phyloP scores from a whole-genome alignment of 2,888 invertebrate species.

The Malthinus flaveolus region DNA sequence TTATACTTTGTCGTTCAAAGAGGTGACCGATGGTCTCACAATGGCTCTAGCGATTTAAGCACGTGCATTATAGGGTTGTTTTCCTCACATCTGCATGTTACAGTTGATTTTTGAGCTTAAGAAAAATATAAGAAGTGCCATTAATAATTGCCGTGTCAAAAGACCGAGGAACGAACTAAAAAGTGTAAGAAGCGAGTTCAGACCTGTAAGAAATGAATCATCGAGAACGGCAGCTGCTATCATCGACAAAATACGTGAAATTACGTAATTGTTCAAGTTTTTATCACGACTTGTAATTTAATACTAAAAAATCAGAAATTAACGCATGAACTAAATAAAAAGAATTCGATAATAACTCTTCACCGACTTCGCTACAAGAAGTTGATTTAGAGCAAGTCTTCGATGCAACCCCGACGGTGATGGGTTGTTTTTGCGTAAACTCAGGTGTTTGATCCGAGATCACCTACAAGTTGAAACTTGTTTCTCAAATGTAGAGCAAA shows the following conservation, averaged over 20 bases:
- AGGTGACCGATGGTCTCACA: constrained; percentile 16
- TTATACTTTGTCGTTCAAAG: constrained; percentile 11
- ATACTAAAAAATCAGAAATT: constrained; percentile 2
- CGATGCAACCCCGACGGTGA: too few species aligned
- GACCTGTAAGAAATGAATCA: constrained; percentile 17
- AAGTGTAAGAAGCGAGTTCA: constrained; percentile 13
- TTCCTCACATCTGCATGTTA: not conserved
- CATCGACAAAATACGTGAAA: constrained; percentile 6
- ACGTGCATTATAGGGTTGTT: constrained; percentile 9
- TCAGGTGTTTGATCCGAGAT: too few species aligned
- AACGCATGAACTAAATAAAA: constrained; percentile 1
- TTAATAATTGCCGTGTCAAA: not conserved
- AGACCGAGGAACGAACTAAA: not conserved
- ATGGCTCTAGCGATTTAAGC: too few species aligned
- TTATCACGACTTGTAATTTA: not conserved
- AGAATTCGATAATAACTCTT: too few species aligned
- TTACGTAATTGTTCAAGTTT: constrained; percentile 10
- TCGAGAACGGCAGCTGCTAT: constrained; percentile 10
- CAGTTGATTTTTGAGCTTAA: constrained; percentile 3
- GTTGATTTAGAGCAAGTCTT: too few species aligned
- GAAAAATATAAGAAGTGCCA: not conserved
- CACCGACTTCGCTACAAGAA: too few species aligned
- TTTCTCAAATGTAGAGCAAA: too few species aligned
- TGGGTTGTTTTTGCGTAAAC: too few species aligned
- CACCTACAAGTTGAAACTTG: too few species aligned